phyloP scores from a whole-genome alignment of 2,888 invertebrate species.

The Ptychoptera contaminata region DNA sequence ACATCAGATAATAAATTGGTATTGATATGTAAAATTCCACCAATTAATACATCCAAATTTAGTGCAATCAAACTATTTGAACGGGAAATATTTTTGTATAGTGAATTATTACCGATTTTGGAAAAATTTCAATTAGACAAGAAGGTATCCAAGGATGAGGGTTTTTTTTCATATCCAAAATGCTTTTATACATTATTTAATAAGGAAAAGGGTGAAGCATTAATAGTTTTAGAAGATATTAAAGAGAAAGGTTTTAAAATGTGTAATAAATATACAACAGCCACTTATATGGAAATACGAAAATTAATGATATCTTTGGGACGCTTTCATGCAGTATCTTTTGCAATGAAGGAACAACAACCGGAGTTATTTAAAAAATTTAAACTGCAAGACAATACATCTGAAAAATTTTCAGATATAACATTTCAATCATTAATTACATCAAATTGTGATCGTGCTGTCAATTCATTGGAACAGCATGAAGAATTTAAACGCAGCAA shows the following conservation, averaged over 20 bases:
- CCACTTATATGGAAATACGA: constrained; percentile 6
- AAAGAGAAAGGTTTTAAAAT: constrained; percentile 5
- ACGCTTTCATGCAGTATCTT: constrained; percentile 9
- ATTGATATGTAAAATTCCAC: constrained; percentile 7
- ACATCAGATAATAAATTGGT: neutral
- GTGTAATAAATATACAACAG: constrained; percentile 5
- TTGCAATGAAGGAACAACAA: constrained; percentile 7
- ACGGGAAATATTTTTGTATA: constrained; percentile 9
- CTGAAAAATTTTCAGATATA: neutral
- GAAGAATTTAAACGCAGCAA: constrained; percentile 6
- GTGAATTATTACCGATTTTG: constrained; percentile 8
- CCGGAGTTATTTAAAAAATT: constrained; percentile 7
- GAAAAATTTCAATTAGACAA: constrained; percentile 7
- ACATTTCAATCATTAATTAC: neutral
- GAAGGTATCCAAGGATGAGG: constrained; percentile 1
- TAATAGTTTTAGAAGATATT: constrained; percentile 10
- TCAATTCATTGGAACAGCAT: constrained; percentile 3
- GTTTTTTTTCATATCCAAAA: constrained; percentile 9
- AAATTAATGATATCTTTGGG: constrained; percentile 6
- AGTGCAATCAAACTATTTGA: constrained; percentile 8
- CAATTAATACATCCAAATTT: constrained; percentile 4
- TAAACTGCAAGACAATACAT: neutral
- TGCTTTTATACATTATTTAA: constrained; percentile 6
- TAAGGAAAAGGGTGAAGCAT: constrained; percentile 5
- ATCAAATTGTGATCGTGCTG: constrained; percentile 3